Evolutionary conservation across 2,113 vertebrate genomes (phyloP).

Genomic region (Microtus oregoni): DNA sequence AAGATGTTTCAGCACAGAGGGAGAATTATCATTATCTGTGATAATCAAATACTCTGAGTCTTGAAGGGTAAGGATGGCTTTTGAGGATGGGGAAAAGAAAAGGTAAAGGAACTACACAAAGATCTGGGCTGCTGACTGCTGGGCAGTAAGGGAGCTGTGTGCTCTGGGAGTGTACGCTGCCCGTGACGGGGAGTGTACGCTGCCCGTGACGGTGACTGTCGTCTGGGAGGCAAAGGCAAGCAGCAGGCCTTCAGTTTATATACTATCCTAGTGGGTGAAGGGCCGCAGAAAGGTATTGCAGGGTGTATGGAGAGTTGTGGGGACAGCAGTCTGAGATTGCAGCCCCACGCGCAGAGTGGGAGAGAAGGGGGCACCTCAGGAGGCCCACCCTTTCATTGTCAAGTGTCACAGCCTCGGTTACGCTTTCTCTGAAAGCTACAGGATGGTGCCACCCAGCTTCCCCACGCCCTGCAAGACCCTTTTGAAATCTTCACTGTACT

Average conservation of each 20-base stretch:
- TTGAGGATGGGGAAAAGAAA: background rate
- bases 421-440: background rate
- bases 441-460: too few relatives aligned
- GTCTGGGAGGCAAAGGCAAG: background rate
- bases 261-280: background rate
- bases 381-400: background rate
- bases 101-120: background rate
- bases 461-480: background rate
- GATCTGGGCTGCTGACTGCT: background rate
- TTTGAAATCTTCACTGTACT: background rate
- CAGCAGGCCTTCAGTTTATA: background rate
- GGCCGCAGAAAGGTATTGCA: fast-evolving
- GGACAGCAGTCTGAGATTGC: background rate
- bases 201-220: background rate
- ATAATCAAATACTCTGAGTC: background rate
- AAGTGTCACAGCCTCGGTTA: background rate
- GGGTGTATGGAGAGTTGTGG: too few relatives aligned
- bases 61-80: constrained; percentile 24
- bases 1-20: background rate
- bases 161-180: background rate
- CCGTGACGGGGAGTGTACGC: background rate
- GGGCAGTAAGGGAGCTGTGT: background rate
- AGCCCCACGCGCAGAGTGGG: background rate
- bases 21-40: too few relatives aligned
- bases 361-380: background rate